Base-by-base conservation (phyloP, 37 sponge, comb jelly and placozoan species). In the Aphrocallistes beatrix region DNA sequence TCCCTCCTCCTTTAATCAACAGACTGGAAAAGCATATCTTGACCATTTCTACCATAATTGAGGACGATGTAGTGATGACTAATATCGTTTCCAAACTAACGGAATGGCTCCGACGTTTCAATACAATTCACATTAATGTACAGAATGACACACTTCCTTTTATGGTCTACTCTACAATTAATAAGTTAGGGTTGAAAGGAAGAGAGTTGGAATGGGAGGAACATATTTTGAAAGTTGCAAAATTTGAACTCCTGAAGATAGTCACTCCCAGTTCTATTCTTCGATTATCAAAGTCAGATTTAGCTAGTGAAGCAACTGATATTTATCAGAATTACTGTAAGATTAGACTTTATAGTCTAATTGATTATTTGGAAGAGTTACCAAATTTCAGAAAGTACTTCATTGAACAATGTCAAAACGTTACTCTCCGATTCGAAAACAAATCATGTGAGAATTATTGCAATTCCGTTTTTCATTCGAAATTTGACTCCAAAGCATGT, bases 1-100 rank as follows among this genome's bases (percentile, higher is more conserved):
- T 60, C 75, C 75, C 75, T 60, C 75, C 75, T 60, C 75, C 75
- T 28, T 13, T 60, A 6, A 60, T 60, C n/a, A 60, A 60, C 21
- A 60, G 75, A 60, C 34, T 60, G 75, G 75, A 60, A 30, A 60
- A 60, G n/a, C 75, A 60, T 30, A 60, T 60, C 8, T 30, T 60
- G 8, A 60, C 75, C 8, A 60, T 19, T 60, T 60, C 75, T 32
- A 60, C 75, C 10, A 60, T 60, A 3, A 19, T 60, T 8, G 10
- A 19, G 10, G 32, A 13, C n/a, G 75, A 60, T 60, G 3, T 30
- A 19, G 21, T 60, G 10, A 13, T 60, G 6, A 6, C 10, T 19
- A 30, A 6, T 25, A 28, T 60, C n/a, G 75, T 60, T 60, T 21
- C 8, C n/a, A 60, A 60, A 28, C 21, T 60, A 60, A 25, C 75